These are phyloP conservation scores for Trissolcus brochymenae DNA, from an alignment of 2,888 invertebrate genomes.

Conservation along the genomic window DNA sequence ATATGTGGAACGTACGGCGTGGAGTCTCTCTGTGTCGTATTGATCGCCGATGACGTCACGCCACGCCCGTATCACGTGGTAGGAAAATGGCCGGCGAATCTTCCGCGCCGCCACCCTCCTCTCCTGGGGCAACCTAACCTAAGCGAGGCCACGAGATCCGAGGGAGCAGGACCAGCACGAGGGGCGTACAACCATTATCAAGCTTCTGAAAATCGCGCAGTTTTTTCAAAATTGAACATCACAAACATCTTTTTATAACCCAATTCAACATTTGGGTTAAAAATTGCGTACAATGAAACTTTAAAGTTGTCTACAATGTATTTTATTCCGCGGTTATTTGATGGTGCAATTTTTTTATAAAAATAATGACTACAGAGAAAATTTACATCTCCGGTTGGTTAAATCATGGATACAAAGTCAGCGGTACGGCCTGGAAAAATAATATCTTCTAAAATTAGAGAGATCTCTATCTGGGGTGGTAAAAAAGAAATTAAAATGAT, in stretches of 20 bases:
- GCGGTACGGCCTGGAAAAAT: too few relatives aligned
- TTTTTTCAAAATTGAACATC: too few relatives aligned
- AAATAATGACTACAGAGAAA: too few relatives aligned
- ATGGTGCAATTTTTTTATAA: too few relatives aligned
- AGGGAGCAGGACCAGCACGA: conserved; percentile 24
- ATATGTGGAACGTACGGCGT: conserved; percentile 63
- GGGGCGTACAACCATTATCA: conserved; percentile 21
- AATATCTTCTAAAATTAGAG: neutral
- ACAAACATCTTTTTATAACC: too few relatives aligned
- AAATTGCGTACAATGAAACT: too few relatives aligned
- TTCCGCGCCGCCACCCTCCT: conserved; percentile 22
- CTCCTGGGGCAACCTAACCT: conserved; percentile 55
- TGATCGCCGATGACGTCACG: conserved; percentile 74
- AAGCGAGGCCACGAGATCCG: conserved; percentile 54
- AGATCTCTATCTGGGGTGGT: neutral
- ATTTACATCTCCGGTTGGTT: too few relatives aligned
- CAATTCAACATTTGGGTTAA: too few relatives aligned
- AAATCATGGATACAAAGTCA: too few relatives aligned
- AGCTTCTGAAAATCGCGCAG: conserved; percentile 12
- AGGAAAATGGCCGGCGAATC: conserved; percentile 69
- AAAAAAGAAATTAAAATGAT: conserved; percentile 9
- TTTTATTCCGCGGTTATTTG: too few relatives aligned
- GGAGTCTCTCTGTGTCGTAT: conserved; percentile 67
- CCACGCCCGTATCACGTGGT: conserved; percentile 75
- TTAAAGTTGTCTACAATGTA: neutral